phyloP scores from a whole-genome alignment of 1,140 invertebrate genomes.

The Zaprionus nigranus region DNA sequence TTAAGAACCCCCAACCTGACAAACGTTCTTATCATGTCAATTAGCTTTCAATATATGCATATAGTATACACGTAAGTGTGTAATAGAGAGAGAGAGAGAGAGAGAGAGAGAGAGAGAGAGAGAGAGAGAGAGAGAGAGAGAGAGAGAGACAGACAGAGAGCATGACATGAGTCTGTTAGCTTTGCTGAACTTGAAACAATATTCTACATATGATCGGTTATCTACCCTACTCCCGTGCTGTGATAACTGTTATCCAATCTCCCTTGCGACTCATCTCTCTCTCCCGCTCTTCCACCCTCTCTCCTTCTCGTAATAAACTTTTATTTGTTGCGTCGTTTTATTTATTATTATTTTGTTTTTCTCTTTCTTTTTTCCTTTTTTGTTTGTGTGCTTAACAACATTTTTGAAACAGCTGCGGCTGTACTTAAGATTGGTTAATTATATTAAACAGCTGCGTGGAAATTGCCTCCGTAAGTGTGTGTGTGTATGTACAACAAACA shows the following conservation, averaged over 20 bases:
- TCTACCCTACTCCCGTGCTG: not conserved
- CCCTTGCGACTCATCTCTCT: not conserved
- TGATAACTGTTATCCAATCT: conserved; percentile 8
- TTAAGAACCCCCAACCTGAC: not conserved
- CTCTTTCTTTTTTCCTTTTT: not conserved
- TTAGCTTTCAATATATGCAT: conserved; percentile 7
- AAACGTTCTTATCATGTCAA: conserved; percentile 25
- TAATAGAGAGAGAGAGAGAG: not conserved
- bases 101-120: not conserved
- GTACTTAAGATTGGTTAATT: conserved; percentile 39
- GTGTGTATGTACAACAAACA: conserved; percentile 20
- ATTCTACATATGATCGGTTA: not conserved
- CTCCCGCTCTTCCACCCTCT: not conserved
- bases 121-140: not conserved
- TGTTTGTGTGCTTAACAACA: conserved; percentile 3
- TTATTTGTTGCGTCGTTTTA: conserved; percentile 8
- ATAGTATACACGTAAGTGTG: not conserved
- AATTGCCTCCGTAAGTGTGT: conserved; percentile 10
- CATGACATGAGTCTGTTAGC: not conserved
- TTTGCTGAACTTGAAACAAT: conserved; percentile 7
- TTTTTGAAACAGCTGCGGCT: conserved; percentile 39
- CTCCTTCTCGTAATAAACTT: not conserved
- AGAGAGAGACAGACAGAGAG: too few relatives aligned
- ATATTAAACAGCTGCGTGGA: conserved; percentile 43
- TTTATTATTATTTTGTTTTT: not conserved